A percentile compares a stretch with the other conserved stretches of the same genome.
These are phyloP conservation scores for Drosophila cognata DNA, from an alignment of 2,888 invertebrate species.

Conservation along the genomic window DNA sequence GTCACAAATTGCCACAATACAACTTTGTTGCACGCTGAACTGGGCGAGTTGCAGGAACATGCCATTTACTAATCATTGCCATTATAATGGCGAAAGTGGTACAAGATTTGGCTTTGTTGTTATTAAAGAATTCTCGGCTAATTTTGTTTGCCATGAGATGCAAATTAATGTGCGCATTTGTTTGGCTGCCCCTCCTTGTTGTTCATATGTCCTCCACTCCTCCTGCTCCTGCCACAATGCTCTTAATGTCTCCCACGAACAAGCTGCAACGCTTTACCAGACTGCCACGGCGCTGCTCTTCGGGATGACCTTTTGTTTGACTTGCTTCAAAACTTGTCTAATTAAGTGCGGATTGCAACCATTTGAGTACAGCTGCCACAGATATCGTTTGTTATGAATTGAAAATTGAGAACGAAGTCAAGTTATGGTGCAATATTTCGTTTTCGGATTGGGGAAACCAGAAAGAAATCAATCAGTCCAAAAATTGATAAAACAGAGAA, in stretches of 20 bases:
- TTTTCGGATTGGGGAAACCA: too few species aligned
- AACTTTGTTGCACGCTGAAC: constrained; percentile 37
- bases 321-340: constrained; percentile 26
- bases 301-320: neutral
- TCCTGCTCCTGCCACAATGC: constrained; percentile 29
- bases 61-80: constrained; percentile 52
- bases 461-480: neutral
- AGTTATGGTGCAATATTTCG: neutral
- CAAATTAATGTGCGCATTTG: constrained; percentile 60
- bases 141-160: constrained; percentile 21
- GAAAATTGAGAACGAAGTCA: neutral
- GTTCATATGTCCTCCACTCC: constrained; percentile 10
- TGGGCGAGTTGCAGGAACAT: neutral
- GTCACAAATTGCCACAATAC: constrained; percentile 30
- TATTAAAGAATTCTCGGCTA: constrained; percentile 3
- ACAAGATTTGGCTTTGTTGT: neutral
- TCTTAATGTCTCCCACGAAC: constrained; percentile 28
- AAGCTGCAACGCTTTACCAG: neutral
- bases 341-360: constrained; percentile 41
- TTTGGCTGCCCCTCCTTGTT: constrained; percentile 11
- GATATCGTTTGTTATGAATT: neutral
- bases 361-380: constrained; percentile 22
- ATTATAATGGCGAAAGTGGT: constrained; percentile 22
- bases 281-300: neutral
- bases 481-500: neutral